Conservation (phyloP, 2,888 invertebrate genomes). For the Ephialtes manifestator region DNA sequence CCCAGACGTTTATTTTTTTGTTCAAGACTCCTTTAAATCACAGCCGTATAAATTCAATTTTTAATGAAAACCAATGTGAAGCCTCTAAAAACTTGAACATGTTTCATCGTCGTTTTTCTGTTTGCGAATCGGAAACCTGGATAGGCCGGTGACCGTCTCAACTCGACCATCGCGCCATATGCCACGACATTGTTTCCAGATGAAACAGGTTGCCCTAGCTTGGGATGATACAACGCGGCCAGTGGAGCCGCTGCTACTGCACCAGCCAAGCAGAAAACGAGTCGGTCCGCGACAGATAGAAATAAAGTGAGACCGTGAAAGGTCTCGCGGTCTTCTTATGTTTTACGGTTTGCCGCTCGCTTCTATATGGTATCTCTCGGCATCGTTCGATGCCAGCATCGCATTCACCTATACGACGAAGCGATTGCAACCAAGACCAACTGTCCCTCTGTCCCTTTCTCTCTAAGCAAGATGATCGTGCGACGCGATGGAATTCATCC, state of each 20-base stretch:
- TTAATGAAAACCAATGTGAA: conserved; percentile 1
- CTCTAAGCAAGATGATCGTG: conserved; percentile 77
- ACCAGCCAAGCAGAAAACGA: conserved; percentile 45
- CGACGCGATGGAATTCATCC: conserved; percentile 79
- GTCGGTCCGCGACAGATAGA: conserved; percentile 41
- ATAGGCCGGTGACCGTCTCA: conserved; percentile 36
- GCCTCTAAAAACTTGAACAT: background rate
- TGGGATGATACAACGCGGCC: conserved; percentile 11
- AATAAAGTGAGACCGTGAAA: conserved; percentile 54
- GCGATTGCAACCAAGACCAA: conserved; percentile 27
- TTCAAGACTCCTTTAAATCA: background rate
- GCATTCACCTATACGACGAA: conserved; percentile 27
- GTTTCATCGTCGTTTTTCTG: background rate
- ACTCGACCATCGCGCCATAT: conserved; percentile 43
- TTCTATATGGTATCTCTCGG: conserved; percentile 75
- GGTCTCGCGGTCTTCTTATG: conserved; percentile 73
- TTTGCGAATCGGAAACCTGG: conserved; percentile 32
- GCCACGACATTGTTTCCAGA: conserved; percentile 57
- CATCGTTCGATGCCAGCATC: conserved; percentile 70
- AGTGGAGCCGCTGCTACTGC: conserved; percentile 29
- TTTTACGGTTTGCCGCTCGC: conserved; percentile 73
- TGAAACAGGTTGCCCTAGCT: conserved; percentile 50
- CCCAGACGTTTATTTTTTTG: background rate
- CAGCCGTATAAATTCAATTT: background rate
- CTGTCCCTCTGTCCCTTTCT: conserved; percentile 14